A percentile compares a stretch with the other conserved stretches of the same genome.
Evolutionary conservation across 2,797 vertebrate genomes (phyloP).

Genomic region (Bufotes viridis): DNA sequence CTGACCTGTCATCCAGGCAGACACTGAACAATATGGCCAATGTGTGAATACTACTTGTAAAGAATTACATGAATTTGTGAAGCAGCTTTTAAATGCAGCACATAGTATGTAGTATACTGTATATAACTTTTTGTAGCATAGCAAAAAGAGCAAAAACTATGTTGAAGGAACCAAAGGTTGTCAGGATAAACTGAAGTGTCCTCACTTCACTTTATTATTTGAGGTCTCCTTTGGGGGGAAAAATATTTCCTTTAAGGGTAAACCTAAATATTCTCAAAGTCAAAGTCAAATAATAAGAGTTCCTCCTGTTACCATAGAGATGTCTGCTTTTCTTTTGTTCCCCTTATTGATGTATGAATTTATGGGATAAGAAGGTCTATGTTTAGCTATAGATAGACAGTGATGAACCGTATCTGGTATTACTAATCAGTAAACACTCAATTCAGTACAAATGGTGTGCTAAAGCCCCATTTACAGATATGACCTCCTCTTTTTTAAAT

Average conservation of each 20-base stretch:
- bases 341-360: neutral
- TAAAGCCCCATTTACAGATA: neutral
- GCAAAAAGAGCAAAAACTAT: neutral
- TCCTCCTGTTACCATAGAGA: slow-evolving; percentile 6
- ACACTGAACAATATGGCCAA: no score
- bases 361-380: neutral
- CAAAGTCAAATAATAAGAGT: slow-evolving; percentile 11
- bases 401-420: neutral
- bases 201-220: slow-evolving; percentile 25
- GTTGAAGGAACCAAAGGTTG: neutral
- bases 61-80: neutral
- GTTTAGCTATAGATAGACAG: neutral
- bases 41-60: no score
- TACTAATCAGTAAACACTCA: neutral
- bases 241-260: neutral
- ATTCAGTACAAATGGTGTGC: neutral
- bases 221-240: slow-evolving; percentile 5
- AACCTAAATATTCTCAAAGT: slow-evolving; percentile 32
- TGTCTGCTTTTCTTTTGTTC: neutral
- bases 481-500: no score
- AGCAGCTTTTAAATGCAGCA: neutral
- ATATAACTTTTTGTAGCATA: neutral
- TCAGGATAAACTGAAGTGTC: neutral
- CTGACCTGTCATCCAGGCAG: no score
- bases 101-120: neutral